Evolutionary conservation across 2,888 invertebrate species (phyloP).

Genomic region (Erynnis tages): DNA sequence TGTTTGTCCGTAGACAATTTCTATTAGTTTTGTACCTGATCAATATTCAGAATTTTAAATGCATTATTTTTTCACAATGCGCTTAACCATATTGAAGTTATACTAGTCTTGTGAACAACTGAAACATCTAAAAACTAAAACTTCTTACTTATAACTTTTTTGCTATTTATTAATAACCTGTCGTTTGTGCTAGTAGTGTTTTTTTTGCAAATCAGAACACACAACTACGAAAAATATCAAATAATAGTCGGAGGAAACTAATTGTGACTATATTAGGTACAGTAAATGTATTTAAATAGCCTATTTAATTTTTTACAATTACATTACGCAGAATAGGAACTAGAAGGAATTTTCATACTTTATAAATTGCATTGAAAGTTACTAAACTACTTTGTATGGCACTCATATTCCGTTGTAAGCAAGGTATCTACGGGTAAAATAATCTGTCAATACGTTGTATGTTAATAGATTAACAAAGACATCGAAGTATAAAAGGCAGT

Average conservation of each 20-base stretch:
- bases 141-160: no score
- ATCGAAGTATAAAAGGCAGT: conserved; percentile 55
- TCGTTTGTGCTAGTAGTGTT: background rate
- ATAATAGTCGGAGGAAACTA: background rate
- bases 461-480: conserved; percentile 29
- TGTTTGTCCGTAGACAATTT: no score
- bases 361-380: conserved; percentile 8
- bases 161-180: background rate
- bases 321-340: conserved; percentile 46
- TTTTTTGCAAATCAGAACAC: background rate
- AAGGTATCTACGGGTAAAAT: conserved; percentile 19
- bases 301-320: conserved; percentile 7
- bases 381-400: conserved; percentile 19
- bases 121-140: no score
- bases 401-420: conserved; percentile 16
- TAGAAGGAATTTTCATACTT: conserved; percentile 38
- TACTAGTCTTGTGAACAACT: no score
- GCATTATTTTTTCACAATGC: no score
- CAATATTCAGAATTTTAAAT: no score
- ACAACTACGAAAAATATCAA: background rate
- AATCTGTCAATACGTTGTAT: conserved; percentile 4
- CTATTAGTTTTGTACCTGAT: no score
- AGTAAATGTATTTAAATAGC: conserved; percentile 1
- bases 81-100: no score
- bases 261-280: conserved; percentile 9